Evolutionary conservation across 2,113 vertebrate genomes (phyloP).

Genomic region (Octodon degus): DNA sequence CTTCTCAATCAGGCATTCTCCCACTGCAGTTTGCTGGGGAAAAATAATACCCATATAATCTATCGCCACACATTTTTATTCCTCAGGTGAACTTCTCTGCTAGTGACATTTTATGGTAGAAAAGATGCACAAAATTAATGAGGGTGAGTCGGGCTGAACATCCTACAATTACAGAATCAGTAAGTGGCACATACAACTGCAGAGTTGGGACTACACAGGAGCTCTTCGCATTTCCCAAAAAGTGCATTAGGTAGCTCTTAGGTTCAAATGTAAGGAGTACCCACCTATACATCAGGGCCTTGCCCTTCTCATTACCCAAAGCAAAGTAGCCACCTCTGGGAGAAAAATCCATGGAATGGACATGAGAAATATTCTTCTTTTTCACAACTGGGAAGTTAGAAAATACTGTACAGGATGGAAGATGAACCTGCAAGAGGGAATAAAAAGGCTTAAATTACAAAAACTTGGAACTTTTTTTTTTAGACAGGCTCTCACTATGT

Average conservation of each 20-base stretch:
- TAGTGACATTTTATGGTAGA: slow-evolving; percentile 39
- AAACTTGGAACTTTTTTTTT: not conserved
- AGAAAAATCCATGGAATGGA: slow-evolving; percentile 94
- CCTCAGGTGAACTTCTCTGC: not conserved
- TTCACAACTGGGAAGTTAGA: slow-evolving; percentile 94
- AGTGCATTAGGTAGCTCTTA: not conserved
- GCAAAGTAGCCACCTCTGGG: slow-evolving; percentile 96
- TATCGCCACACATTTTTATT: not conserved
- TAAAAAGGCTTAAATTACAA: slow-evolving; percentile 26
- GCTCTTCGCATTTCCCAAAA: slow-evolving; percentile 5
- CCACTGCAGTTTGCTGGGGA: not conserved
- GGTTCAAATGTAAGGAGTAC: slow-evolving; percentile 61
- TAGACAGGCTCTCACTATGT: not conserved
- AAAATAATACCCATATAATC: not conserved
- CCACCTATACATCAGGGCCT: slow-evolving; percentile 94
- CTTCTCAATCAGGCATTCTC: slow-evolving; percentile 21
- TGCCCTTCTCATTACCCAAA: slow-evolving; percentile 94
- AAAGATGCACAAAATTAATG: slow-evolving; percentile 26
- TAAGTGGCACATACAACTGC: not conserved
- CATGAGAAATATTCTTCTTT: slow-evolving; percentile 87
- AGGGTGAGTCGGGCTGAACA: slow-evolving; percentile 8
- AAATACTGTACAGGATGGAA: slow-evolving; percentile 94
- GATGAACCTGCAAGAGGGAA: slow-evolving; percentile 89
- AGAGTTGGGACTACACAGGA: not conserved
- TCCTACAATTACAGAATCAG: not conserved